Evolutionary conservation across 2,888 invertebrate genomes (phyloP).

Genomic region (Parnassius mnemosyne): DNA sequence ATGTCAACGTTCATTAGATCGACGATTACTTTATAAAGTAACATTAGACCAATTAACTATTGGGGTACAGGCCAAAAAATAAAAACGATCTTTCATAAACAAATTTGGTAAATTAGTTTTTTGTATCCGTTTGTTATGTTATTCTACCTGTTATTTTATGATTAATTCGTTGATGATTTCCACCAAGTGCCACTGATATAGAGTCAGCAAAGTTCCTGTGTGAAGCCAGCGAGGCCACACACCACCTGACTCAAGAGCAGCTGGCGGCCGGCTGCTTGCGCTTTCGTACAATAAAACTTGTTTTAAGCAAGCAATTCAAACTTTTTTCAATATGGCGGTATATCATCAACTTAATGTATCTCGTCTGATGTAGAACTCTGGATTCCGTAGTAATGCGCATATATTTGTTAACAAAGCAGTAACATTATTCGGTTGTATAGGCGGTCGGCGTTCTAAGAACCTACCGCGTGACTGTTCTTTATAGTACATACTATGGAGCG

Average conservation of each 20-base stretch:
- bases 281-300: slow-evolving; percentile 69
- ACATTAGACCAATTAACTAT: too few species aligned
- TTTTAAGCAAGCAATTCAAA: slow-evolving; percentile 64
- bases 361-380: neutral
- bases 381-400: neutral
- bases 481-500: slow-evolving; percentile 41
- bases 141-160: too few species aligned
- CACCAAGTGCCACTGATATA: slow-evolving; percentile 31
- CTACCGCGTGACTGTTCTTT: slow-evolving; percentile 44
- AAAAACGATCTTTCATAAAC: too few species aligned
- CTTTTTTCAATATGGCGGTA: slow-evolving; percentile 64
- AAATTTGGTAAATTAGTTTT: too few species aligned
- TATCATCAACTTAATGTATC: slow-evolving; percentile 39
- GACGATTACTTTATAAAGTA: neutral
- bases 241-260: slow-evolving; percentile 74
- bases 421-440: neutral
- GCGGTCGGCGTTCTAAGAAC: slow-evolving; percentile 47
- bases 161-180: neutral
- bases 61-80: too few species aligned
- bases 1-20: slow-evolving; percentile 17
- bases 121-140: too few species aligned
- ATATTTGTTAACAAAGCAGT: slow-evolving; percentile 5
- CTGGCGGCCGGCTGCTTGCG: slow-evolving; percentile 70
- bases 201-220: slow-evolving; percentile 38
- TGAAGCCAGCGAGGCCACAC: slow-evolving; percentile 60